These are phyloP conservation scores for Tholera decimalis DNA, from an alignment of 2,888 invertebrate species.

Conservation along the genomic window DNA sequence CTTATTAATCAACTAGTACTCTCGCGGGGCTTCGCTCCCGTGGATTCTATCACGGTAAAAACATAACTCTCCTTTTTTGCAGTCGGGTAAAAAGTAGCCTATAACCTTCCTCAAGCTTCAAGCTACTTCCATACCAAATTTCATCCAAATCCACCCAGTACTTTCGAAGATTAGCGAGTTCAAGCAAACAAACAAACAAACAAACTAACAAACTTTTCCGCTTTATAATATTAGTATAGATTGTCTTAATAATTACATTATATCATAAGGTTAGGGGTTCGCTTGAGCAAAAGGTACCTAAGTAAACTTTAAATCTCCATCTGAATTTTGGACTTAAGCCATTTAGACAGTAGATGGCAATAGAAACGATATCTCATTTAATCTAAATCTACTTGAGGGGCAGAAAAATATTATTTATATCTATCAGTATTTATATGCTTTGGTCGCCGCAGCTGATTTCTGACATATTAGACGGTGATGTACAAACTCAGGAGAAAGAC, in stretches of 20 bases:
- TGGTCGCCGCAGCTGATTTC: neutral
- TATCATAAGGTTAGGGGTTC: neutral
- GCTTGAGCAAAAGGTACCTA: neutral
- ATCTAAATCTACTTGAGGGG: neutral
- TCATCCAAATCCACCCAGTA: too few relatives aligned
- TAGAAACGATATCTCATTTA: neutral
- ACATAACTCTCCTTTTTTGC: too few relatives aligned
- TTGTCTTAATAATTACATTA: neutral
- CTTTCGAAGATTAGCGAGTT: too few relatives aligned
- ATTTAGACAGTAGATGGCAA: neutral
- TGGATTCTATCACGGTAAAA: too few relatives aligned
- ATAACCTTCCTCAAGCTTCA: too few relatives aligned
- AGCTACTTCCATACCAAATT: too few relatives aligned
- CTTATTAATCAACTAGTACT: too few relatives aligned
- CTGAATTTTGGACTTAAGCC: neutral
- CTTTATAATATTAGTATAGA: too few relatives aligned
- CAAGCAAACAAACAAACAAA: too few relatives aligned
- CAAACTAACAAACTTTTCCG: too few relatives aligned
- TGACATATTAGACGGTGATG: neutral
- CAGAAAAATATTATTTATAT: neutral
- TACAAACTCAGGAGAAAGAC: neutral
- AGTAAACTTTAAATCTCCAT: neutral
- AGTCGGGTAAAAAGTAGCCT: too few relatives aligned
- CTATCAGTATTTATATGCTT: neutral
- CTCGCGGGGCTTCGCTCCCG: too few relatives aligned